Percentiles rank a stretch among this genome's conserved stretches.
Evolutionary conservation across 2,113 vertebrate genomes (phyloP).

Genomic region (Pithys albifrons): DNA sequence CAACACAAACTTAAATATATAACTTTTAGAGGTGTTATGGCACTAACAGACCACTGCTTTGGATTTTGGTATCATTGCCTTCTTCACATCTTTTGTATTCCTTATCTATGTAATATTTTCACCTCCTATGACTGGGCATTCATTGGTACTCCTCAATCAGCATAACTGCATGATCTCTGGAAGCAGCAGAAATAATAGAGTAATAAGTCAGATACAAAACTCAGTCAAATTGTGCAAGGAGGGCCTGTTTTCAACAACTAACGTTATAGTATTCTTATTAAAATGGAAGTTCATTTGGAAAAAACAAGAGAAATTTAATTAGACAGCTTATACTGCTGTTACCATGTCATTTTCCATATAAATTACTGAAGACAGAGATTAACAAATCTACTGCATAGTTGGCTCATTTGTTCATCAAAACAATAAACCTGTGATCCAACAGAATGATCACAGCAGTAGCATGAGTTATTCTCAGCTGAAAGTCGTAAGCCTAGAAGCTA

Average conservation of each 20-base stretch:
- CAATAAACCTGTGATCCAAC: not conserved
- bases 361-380: not conserved
- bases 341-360: not conserved
- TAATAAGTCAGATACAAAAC: not conserved
- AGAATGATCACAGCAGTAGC: not conserved
- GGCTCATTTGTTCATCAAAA: not conserved
- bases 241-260: not conserved
- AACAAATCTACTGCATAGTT: not conserved
- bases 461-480: conserved; percentile 50
- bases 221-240: not conserved
- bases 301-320: not conserved
- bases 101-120: not conserved
- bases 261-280: not conserved
- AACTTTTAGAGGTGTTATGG: not conserved
- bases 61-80: not conserved
- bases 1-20: not conserved
- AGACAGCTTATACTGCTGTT: not conserved
- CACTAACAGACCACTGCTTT: not conserved
- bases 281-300: not conserved
- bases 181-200: not conserved
- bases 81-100: not conserved
- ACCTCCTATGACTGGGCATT: not conserved
- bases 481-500: conserved; percentile 49
- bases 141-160: not conserved
- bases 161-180: not conserved